Base-by-base conservation (phyloP, 2,888 invertebrate genomes). In the Drosophila antonietae region DNA sequence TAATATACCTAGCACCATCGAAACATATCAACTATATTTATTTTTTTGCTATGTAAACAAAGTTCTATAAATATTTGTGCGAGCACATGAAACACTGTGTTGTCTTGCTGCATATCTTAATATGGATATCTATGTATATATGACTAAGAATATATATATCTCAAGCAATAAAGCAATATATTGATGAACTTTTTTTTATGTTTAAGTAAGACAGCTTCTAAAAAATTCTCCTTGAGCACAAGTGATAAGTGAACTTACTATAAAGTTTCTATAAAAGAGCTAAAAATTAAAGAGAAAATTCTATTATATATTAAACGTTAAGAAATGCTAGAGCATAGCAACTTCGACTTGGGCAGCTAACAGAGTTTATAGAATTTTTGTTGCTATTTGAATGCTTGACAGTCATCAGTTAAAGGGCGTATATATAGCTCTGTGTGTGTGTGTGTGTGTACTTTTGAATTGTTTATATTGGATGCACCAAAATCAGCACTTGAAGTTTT, bases 401-500 rank as follows among this genome's bases (percentile, higher is more conserved):
- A 75, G 71, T 68, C 72, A 61, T 70, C 72, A 65, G 46, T 67
- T 43, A 51, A 41, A 31, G 46, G 46, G 31, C 49, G 55, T 61
- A 31, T 64, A 49, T 7, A 51, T 33, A 18, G n/a, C n/a, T 44
- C 2, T 44, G 20, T 44, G 2, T 63, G 59, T 20, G 18, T 70
- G 69, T 63, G 61, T 69, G 69, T 63, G 66, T 70, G 63, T 73
- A 44, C 78, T 67, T 83, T 74, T 78, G 81, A 75, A 83, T 70
- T 87, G 77, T 79, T 86, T 90, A 78, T 77, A 78, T 80, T 80
- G 87, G 75, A 71, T 83, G 80, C 76, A 89, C 73, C 73, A 59
- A 84, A 89, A 89, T 85, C 90, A 89, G 83, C 88, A 89, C 90
- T 85, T 83, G 77, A 70, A 77, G 75, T 86, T 77, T 76, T 83